phyloP scores from a whole-genome alignment of 2,113 vertebrate species.

The Apteryx mantelli region DNA sequence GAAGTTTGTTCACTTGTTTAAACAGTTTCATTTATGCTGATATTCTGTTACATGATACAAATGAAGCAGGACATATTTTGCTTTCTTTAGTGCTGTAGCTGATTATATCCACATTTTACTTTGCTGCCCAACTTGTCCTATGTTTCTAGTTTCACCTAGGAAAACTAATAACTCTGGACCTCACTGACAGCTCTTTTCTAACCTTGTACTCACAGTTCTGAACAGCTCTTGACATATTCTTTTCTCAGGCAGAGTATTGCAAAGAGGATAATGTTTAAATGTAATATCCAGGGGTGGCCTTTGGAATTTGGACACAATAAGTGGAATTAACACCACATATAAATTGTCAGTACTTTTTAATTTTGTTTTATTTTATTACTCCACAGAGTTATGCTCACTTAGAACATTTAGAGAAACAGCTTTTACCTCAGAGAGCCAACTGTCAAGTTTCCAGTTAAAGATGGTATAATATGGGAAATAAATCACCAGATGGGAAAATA shows the following conservation, averaged over 20 bases:
- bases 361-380: background rate
- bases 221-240: background rate
- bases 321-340: background rate
- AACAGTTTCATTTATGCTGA: background rate
- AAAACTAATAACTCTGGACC: slow-evolving; percentile 19
- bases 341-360: background rate
- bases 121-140: background rate
- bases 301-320: slow-evolving; percentile 4
- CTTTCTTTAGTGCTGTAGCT: background rate
- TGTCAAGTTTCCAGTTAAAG: background rate
- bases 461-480: background rate
- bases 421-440: background rate
- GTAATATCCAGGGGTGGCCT: background rate
- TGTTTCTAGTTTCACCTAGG: background rate
- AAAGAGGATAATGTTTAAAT: slow-evolving; percentile 16
- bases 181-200: background rate
- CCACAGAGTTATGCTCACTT: background rate
- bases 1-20: background rate
- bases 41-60: background rate
- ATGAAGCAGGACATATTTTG: background rate
- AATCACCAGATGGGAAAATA: background rate
- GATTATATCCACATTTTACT: background rate
- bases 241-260: background rate
- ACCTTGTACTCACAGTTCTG: background rate
- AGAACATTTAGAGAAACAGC: background rate